Base-by-base conservation (phyloP, 92 coral and sea anemone species). In the Virgularia gustaviana region DNA sequence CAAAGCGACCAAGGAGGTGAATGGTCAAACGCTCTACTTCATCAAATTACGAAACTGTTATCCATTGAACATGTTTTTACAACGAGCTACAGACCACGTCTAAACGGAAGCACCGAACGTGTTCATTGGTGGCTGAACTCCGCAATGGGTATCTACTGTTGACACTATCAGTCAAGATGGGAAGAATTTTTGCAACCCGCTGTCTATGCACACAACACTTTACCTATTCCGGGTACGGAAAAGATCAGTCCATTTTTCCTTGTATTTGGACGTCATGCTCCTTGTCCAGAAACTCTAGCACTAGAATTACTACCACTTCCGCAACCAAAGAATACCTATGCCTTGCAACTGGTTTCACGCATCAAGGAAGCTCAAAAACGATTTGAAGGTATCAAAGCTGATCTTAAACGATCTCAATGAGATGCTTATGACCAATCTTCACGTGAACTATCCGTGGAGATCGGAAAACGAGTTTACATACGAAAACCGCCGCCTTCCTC, bases 101-200 rank as follows among this genome's bases (percentile, higher is more conserved):
- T 81, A 15, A 78, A 78, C 64, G 84, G 80, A 25, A 67, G 84
- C 35, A 83, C 79, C 1, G 83, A 78, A 54, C 41, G 83, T 24
- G 87, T 83, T 9, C 87, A 83, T 72, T 68, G 87, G 41, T 79
- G 77, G 87, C 38, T 77, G 13, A 79, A 83, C 49, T 32, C 57
- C 34, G 78, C 83, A 41, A 65, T 81, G 47, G 86, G 71, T 2
- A 76, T 83, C 55, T 72, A 83, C 62, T 81, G 81, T 43, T 57
- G 58, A 67, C 79, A 72, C 41, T 59, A 73, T 60, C 79, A 84
- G 32, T 33, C 63, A 28, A 13, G 60, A 27, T 73, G 88, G 88
- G 71, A 83, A 76, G 88, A 83, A 34, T 83, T 79, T 47, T 52
- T 70, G 30, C 87, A 78, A 41, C 76, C 87, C 27, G 83, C 84